Percentiles rank a stretch among this genome's conserved stretches.
Evolutionary conservation across 2,797 vertebrate genomes (phyloP).

Genomic region (Ibycter americanus): DNA sequence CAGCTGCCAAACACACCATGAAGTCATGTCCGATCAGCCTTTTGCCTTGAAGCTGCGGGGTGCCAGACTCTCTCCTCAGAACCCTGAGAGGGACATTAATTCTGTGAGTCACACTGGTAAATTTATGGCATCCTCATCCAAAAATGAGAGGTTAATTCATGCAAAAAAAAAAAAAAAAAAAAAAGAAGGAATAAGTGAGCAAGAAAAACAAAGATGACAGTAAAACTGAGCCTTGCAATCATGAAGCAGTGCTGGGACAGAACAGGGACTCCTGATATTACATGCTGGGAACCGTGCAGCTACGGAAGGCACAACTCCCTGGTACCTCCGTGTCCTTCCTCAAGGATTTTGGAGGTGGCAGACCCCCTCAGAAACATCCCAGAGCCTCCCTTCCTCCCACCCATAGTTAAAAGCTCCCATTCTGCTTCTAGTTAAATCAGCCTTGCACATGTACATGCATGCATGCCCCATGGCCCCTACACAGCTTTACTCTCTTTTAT

Average conservation of each 20-base stretch:
- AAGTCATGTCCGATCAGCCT: background rate
- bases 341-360: background rate
- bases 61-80: background rate
- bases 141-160: background rate
- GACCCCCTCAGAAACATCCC: background rate
- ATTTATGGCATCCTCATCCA: background rate
- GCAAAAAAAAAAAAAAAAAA: background rate
- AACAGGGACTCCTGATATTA: background rate
- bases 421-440: background rate
- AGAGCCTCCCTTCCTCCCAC: background rate
- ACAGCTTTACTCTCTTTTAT: background rate
- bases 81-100: background rate
- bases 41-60: background rate
- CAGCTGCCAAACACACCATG: background rate
- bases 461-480: background rate
- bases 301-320: background rate
- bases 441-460: accelerated
- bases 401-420: background rate
- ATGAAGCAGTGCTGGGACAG: background rate
- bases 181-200: background rate
- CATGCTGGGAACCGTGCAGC: accelerated
- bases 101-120: background rate
- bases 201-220: background rate
- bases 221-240: background rate
- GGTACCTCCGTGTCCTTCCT: background rate